Evolutionary conservation across 92 coral and sea anemone species (phyloP).

Genomic region (Ricordea florida): DNA sequence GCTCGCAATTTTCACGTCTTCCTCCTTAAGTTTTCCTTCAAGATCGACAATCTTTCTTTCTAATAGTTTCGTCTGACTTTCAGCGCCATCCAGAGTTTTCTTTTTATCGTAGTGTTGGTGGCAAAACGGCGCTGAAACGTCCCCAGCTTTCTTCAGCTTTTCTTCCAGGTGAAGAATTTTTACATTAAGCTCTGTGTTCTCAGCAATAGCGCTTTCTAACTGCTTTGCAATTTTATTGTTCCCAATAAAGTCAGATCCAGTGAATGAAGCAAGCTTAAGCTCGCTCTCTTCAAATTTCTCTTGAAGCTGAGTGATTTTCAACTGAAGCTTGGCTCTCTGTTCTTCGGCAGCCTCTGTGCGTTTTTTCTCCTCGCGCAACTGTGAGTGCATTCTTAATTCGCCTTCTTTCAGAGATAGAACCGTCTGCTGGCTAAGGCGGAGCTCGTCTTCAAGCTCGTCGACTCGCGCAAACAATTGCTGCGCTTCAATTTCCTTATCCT

Average conservation of each 20-base stretch:
- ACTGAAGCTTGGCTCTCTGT: constrained; percentile 17
- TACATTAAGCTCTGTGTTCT: constrained; percentile 18
- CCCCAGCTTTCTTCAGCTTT: constrained; percentile 2
- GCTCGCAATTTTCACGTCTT: constrained; percentile 45
- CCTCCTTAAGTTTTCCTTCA: constrained; percentile 44
- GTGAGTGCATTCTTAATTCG: not conserved
- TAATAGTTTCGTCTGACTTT: constrained; percentile 28
- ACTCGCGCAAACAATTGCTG: constrained; percentile 31
- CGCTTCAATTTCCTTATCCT: constrained; percentile 46
- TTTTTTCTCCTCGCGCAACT: constrained; percentile 20
- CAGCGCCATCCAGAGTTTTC: not conserved
- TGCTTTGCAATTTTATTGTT: constrained; percentile 14
- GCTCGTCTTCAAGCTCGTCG: constrained; percentile 52
- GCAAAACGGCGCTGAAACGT: not conserved
- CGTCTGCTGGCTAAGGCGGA: constrained; percentile 9
- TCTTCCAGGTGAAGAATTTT: constrained; percentile 60
- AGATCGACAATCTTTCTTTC: constrained; percentile 42
- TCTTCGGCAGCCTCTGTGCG: constrained; percentile 17
- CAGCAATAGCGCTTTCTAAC: constrained; percentile 26
- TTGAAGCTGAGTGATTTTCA: constrained; percentile 12
- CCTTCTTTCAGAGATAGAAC: not conserved
- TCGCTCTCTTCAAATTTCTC: constrained; percentile 30
- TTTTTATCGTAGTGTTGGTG: not conserved
- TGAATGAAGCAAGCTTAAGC: constrained; percentile 25
- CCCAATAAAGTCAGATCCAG: constrained; percentile 25